phyloP scores from a whole-genome alignment of 2,113 vertebrate genomes.

The Scartelaos histophorus region DNA sequence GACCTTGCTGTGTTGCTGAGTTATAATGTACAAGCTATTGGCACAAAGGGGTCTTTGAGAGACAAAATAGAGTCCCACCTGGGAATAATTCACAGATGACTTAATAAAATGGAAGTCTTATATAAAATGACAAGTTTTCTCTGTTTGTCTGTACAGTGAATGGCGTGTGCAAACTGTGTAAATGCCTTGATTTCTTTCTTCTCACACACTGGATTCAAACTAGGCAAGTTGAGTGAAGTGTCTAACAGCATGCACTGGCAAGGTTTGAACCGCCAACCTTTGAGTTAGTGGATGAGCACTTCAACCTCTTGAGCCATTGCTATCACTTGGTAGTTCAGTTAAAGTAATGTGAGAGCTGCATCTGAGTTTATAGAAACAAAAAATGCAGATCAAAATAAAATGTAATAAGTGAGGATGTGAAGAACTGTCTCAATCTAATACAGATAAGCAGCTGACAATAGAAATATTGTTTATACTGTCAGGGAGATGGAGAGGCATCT shows the following conservation, averaged over 20 bases:
- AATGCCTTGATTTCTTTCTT: not conserved
- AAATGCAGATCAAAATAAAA: conserved; percentile 36
- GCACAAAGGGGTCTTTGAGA: conserved; percentile 24
- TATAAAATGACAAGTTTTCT: not conserved
- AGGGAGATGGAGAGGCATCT: conserved; percentile 64
- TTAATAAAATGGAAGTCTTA: not conserved
- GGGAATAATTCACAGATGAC: not conserved
- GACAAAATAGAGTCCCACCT: not conserved
- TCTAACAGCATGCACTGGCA: not conserved
- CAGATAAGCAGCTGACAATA: conserved; percentile 72
- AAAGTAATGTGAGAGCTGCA: not conserved
- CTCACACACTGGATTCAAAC: not conserved
- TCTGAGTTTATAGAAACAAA: conserved; percentile 11
- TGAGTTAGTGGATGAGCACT: no score
- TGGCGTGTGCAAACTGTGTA: not conserved
- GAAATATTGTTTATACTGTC: conserved; percentile 63
- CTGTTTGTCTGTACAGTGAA: no score
- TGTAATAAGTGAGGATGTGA: conserved; percentile 25
- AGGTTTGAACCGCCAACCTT: no score
- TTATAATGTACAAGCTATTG: conserved; percentile 25
- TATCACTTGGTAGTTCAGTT: not conserved
- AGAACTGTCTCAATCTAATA: conserved; percentile 61
- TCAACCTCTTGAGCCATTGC: not conserved
- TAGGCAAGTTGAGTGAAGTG: not conserved
- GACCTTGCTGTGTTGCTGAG: conserved; percentile 29